Base-by-base conservation (phyloP, 2,797 vertebrate species). In the Neosalanx taihuensis region DNA sequence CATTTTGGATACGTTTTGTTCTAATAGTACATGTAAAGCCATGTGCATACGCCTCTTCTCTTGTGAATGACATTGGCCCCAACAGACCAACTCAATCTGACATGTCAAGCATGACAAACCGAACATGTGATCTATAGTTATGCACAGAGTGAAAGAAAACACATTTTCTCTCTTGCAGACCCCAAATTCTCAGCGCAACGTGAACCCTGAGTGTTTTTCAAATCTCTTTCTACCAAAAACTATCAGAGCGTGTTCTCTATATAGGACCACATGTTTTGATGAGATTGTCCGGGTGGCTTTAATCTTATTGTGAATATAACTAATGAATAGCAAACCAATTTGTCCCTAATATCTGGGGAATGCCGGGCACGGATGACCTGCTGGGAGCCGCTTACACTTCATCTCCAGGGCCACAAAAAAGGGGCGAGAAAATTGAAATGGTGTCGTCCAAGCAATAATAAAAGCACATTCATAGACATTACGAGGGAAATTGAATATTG, bases 281-380 rank as follows among this genome's bases (percentile, higher is more conserved):
- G 92, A 93, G 91, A 92, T 93, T 92, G 92, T 92, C 90, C 83
- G 83, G 87, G 89, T 91, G 87, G 89, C 88, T 92, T 88, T 93
- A 94, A 95, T 94, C 94, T 93, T 88, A 94, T 95, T 95, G 94
- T 94, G 90, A 92, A 89, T 90, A 91, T 93, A 93, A 93, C 93
- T 94, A 94, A 94, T 94, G 93, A 94, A 95, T 93, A 84, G 92
- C 92, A 93, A 94, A 92, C 92, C 94, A 92, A 93, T 94, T 94
- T 94, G 94, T 92, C 85, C 90, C 89, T 89, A 93, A 94, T 93
- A 93, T 94, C 89, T 90, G 87, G 93, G 93, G 93, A 92, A 93
- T 86, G 79, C 79, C 72, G 29, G 76, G 75, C 81, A 87, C 86
- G 73, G 78, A 46, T 86, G 86, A 90, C 91, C 89, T 75, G 84